These are phyloP conservation scores for Sceloporus tristichus DNA, from an alignment of 2,113 vertebrate genomes.

Conservation along the genomic window DNA sequence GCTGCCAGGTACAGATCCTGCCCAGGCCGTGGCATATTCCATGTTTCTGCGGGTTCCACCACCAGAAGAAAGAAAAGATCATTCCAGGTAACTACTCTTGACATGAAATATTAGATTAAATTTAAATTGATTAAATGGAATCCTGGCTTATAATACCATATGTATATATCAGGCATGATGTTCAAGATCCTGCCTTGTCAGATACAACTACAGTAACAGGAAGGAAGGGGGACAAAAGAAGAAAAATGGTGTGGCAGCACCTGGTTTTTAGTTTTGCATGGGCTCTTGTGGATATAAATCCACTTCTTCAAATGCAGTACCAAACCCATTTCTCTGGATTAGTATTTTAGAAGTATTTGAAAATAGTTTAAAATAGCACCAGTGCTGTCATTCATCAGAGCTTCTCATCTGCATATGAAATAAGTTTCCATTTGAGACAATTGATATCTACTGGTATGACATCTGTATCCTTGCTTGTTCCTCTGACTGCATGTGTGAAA, in stretches of 20 bases:
- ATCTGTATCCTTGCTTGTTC: neutral
- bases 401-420: neutral
- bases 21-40: constrained; percentile 58
- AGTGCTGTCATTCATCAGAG: neutral
- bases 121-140: neutral
- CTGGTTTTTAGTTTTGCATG: no score
- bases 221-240: no score
- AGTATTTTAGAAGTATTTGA: neutral
- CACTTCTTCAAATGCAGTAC: no score
- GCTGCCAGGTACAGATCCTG: constrained; percentile 52
- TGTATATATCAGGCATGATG: neutral
- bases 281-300: no score
- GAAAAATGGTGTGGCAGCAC: no score
- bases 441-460: neutral
- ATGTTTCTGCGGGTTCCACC: constrained; percentile 71
- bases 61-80: constrained; percentile 65
- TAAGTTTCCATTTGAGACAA: neutral
- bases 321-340: no score
- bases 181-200: no score
- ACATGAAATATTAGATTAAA: neutral
- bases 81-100: constrained; percentile 57
- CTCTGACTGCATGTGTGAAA: neutral
- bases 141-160: neutral
- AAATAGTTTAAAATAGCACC: neutral
- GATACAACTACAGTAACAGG: no score